phyloP scores from a whole-genome alignment of 2,797 vertebrate genomes.

The Sebastes matsubarae region DNA sequence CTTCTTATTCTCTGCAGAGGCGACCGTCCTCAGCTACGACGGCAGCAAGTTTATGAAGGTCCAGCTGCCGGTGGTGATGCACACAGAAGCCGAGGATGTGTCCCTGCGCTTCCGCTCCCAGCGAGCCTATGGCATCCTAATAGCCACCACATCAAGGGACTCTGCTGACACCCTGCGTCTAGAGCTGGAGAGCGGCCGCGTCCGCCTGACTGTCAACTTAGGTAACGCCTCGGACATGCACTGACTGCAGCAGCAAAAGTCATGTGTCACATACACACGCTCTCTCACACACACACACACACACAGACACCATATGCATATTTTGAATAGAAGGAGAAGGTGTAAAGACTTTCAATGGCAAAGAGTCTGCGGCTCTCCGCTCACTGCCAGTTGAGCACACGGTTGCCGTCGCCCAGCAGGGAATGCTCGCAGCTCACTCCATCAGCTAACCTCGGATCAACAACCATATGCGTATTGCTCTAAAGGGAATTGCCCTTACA shows the following conservation, averaged over 20 bases:
- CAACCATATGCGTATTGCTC: constrained; percentile 1
- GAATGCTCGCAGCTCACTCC: constrained; percentile 70
- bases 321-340: constrained; percentile 81
- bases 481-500: background rate
- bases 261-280: constrained; percentile 2
- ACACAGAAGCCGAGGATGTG: constrained; percentile 97
- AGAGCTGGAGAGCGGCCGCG: constrained; percentile 93
- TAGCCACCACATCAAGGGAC: constrained; percentile 96
- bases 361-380: constrained; percentile 95
- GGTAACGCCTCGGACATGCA: constrained; percentile 83
- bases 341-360: constrained; percentile 96
- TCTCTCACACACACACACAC: background rate
- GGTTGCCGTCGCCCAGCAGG: constrained; percentile 85
- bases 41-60: constrained; percentile 99
- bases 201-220: constrained; percentile 98
- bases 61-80: constrained; percentile 96
- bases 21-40: constrained; percentile 95
- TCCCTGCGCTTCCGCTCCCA: constrained; percentile 96
- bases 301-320: constrained; percentile 2
- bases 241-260: constrained; percentile 37
- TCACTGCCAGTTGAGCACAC: constrained; percentile 93
- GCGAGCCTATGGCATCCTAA: constrained; percentile 94
- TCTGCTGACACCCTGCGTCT: constrained; percentile 94
- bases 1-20: constrained; percentile 81
- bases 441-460: constrained; percentile 22